Evolutionary conservation across 2,113 vertebrate genomes (phyloP), one percentile per base, ranked within the genome.

Genomic region (Mastomys coucha): DNA sequence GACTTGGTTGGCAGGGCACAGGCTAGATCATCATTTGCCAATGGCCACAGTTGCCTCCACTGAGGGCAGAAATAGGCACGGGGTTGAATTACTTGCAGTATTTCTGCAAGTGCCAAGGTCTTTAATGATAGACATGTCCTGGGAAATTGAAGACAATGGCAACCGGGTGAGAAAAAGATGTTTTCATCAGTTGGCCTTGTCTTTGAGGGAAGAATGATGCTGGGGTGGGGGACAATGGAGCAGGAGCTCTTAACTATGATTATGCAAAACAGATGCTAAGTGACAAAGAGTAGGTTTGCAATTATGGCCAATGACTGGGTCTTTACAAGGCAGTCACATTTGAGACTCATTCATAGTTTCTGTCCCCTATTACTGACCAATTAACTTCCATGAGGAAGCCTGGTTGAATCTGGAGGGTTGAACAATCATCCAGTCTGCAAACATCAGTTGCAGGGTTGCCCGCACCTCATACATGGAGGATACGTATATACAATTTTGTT

Each of bases 371-470:
- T 90, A 45, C 17, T 58, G 28, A 77, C 67, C 28, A 69, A 39
- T 36, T 28, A 72, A 22, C n/a, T n/a, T 93, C 49, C 33, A 80
- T 65, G 39, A 28, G 2, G 75, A 89, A 72, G 49, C 56, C 49
- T 90, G 78, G 85, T 72, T 84, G 49, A 17, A 13, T 69, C 36
- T 13, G 39, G 81, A 88, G 31, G 28, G 26, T 4, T 24, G 19
- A 89, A 69, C 60, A 78, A 39, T 45, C 87, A 69, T 82, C 94
- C 51, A 81, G 36, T 56, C 51, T 93, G 78, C 5, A 89, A 70
- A n/a, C 63, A 17, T 26, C 63, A 73, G 53, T 36, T 22, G 53
- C 26, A 65, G 39, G 7, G n/a, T 70, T 42, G 42, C 60, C 58
- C 22, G 39, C 4, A 56, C 60, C 36, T 49, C 72, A n/a, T 13